A percentile compares a stretch with the other conserved stretches of the same genome.
phyloP scores from a whole-genome alignment of 2,797 vertebrate genomes.

The Notolepis coatsorum region DNA sequence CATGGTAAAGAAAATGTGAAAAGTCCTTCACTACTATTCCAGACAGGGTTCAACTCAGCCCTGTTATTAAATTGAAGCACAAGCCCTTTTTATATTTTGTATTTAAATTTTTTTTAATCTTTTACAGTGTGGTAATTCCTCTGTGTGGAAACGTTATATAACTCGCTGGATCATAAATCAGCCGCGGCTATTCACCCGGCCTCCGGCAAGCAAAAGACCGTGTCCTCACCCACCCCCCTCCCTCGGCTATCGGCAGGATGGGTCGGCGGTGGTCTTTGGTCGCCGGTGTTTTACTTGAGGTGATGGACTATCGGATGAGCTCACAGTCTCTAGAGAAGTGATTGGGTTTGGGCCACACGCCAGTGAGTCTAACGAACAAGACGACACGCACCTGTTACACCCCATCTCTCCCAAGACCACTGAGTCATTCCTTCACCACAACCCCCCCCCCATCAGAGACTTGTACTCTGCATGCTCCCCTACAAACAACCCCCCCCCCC shows the following conservation, averaged over 20 bases:
- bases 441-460: not conserved
- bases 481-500: not conserved
- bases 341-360: conserved; percentile 49
- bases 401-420: conserved; percentile 9
- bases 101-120: too few species aligned
- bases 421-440: not conserved
- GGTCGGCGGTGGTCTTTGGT: conserved; percentile 30
- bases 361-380: conserved; percentile 28
- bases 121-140: conserved; percentile 34
- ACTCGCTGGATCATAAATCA: conserved; percentile 40
- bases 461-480: conserved; percentile 28
- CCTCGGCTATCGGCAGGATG: conserved; percentile 9
- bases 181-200: conserved; percentile 13
- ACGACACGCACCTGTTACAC: conserved; percentile 60
- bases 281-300: conserved; percentile 40
- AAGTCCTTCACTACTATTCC: conserved; percentile 36
- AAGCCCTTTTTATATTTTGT: too few species aligned
- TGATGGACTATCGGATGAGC: conserved; percentile 43
- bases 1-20: conserved; percentile 39
- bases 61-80: conserved; percentile 35
- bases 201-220: conserved; percentile 26
- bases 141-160: conserved; percentile 45
- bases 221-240: conserved; percentile 14
- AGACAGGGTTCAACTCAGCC: conserved; percentile 34
- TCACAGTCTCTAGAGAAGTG: conserved; percentile 50